A percentile compares a stretch with the other conserved stretches of the same genome.
Evolutionary conservation across 2,113 vertebrate genomes (phyloP).

Genomic region (Sylvia atricapilla): DNA sequence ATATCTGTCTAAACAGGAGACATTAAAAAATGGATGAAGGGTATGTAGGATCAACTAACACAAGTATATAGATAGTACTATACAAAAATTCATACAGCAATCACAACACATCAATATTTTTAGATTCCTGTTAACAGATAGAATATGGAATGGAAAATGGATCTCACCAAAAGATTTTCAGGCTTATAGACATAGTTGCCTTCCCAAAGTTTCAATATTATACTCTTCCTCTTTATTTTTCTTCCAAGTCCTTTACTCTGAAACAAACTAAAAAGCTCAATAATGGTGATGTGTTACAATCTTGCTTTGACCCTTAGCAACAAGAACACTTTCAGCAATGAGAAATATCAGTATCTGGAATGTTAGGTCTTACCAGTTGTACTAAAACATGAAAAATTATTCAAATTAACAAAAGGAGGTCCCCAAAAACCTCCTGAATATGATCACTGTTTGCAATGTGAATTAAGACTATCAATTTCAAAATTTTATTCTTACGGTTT

Average conservation of each 20-base stretch:
- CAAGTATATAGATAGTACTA: neutral
- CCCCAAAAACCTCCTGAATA: accelerated
- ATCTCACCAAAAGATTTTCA: neutral
- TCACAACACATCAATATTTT: neutral
- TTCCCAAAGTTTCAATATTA: neutral
- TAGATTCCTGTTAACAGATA: neutral
- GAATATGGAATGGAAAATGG: neutral
- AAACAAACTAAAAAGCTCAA: neutral
- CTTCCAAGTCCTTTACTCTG: neutral
- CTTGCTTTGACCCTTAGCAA: neutral
- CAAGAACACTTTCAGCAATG: neutral
- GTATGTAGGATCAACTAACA: neutral
- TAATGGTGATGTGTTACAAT: neutral
- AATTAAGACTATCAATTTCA: neutral
- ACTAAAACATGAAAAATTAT: neutral
- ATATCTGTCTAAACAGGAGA: neutral
- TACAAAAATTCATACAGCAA: neutral
- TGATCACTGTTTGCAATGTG: neutral
- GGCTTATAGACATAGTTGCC: neutral
- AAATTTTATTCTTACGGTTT: neutral
- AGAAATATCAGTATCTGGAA: neutral
- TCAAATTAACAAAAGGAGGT: neutral
- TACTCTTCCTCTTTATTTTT: neutral
- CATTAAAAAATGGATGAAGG: neutral
- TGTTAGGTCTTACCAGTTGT: neutral